These are phyloP conservation scores for Anguilla japonica DNA, from an alignment of 2,113 vertebrate species.

Conservation along the genomic window DNA sequence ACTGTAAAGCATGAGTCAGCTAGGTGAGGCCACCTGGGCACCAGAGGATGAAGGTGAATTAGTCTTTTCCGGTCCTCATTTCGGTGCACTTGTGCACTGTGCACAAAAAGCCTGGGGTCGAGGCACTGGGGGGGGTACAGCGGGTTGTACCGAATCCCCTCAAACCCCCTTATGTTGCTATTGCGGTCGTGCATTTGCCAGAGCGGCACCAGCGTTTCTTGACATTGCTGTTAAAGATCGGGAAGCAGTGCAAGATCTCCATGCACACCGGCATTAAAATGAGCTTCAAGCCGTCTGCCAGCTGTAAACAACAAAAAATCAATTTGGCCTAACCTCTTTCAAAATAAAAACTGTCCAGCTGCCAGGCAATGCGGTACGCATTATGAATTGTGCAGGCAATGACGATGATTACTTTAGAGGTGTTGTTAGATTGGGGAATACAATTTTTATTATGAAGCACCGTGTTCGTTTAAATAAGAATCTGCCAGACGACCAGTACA, in stretches of 20 bases:
- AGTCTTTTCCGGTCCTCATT: too few relatives aligned
- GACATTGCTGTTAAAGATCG: not conserved
- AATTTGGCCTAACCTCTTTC: slow-evolving; percentile 9
- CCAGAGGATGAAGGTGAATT: too few relatives aligned
- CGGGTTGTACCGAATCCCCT: too few relatives aligned
- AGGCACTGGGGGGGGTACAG: too few relatives aligned
- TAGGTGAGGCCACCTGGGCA: too few relatives aligned
- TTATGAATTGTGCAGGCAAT: not conserved
- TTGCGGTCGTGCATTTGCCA: not conserved
- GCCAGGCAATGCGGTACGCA: not conserved
- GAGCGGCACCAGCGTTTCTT: not conserved
- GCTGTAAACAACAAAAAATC: slow-evolving; percentile 16
- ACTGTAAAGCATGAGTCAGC: too few relatives aligned
- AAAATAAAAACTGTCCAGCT: slow-evolving; percentile 13
- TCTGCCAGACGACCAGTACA: not conserved
- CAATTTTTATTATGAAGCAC: not conserved
- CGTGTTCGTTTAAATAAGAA: not conserved
- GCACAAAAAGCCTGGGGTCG: too few relatives aligned
- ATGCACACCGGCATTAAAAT: slow-evolving; percentile 5
- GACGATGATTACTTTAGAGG: not conserved
- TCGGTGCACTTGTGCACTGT: too few relatives aligned
- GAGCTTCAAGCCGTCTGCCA: slow-evolving; percentile 11
- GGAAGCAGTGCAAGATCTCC: not conserved
- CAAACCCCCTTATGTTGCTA: too few relatives aligned
- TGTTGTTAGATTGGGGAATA: too few relatives aligned